Percentiles rank a stretch among this genome's conserved stretches.
Conservation (phyloP, 1,140 invertebrate species). For the Popillia japonica region DNA sequence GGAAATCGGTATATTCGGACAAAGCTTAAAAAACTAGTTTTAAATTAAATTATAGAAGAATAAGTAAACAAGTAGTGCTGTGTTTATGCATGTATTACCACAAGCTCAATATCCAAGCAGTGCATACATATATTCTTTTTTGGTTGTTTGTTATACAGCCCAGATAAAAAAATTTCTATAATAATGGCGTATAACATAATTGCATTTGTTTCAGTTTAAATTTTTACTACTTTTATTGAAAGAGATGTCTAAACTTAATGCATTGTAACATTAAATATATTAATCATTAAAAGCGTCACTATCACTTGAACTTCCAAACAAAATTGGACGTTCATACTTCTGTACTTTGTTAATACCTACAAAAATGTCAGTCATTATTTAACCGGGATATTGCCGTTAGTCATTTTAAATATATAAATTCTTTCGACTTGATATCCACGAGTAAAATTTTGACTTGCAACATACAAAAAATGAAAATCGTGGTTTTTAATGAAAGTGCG, state of each 20-base stretch:
- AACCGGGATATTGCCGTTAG: background rate
- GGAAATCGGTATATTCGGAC: too few species aligned
- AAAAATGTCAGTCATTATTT: background rate
- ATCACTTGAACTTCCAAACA: slow-evolving; percentile 21
- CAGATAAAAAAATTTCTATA: background rate
- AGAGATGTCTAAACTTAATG: slow-evolving; percentile 33
- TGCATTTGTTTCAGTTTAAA: slow-evolving; percentile 2
- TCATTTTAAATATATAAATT: background rate
- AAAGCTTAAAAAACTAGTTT: too few species aligned
- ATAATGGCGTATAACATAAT: background rate
- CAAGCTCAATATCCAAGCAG: background rate
- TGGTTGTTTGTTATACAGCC: background rate
- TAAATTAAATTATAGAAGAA: too few species aligned
- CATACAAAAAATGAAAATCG: slow-evolving; percentile 12
- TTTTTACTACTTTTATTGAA: slow-evolving; percentile 8
- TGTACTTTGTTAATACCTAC: slow-evolving; percentile 11
- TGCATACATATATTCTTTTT: background rate
- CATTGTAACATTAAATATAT: slow-evolving; percentile 25
- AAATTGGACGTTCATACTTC: slow-evolving; percentile 22
- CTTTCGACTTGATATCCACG: background rate
- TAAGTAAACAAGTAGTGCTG: too few species aligned
- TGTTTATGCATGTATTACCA: background rate
- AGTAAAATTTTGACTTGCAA: background rate
- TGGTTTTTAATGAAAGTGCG: background rate
- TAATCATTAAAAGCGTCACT: slow-evolving; percentile 25